Base-by-base conservation (phyloP, 1,140 invertebrate genomes). In the Drosophila pandora region DNA sequence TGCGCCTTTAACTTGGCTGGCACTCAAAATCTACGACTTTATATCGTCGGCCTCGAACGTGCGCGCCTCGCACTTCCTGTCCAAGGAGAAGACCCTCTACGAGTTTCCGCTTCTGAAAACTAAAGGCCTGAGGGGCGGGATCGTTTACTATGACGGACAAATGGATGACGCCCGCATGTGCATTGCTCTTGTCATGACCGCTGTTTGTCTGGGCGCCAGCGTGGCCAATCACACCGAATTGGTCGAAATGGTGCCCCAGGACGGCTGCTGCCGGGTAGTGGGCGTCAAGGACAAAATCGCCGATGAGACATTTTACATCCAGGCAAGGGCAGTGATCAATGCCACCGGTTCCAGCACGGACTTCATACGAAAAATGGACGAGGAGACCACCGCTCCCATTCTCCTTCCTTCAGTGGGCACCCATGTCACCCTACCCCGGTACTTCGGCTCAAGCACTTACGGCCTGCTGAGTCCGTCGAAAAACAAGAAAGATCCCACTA, bases 131-230 rank as follows among this genome's bases (percentile, higher is more conserved):
- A 32, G 69, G 2, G 83, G 83, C 8, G 73, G 75, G 0, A 17
- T 87, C 10, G 83, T 83, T 28, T 87, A 88, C 76, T 87, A 88
- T 43, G 83, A 88, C 6, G 65, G 61, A 2, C 83, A 87, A 48
- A 2, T 79, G 34, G 83, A 87, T 25, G 83, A 87, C 23, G 79
- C 76, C 4, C 79, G 83, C 6, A 76, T 87, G 83, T 87, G 83
- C 13, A n/a, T 87, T 3, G 63, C 83, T 0, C n/a, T 87, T 23
- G 61, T 63, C 0, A 48, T 87, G 49, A 76, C 83, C 2, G 83
- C 83, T 2, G 67, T 62, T 7, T 45, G 63, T 6, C 50, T 76
- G 21, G 75, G 74, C 8, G 83, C 83, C 21, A 79, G 43, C 25
- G 76, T 76, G 23, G 57, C 39, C 10, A 87, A 87, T 34, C 70